phyloP scores from a whole-genome alignment of 2,888 invertebrate species.

The Drosophila meridionalis region DNA sequence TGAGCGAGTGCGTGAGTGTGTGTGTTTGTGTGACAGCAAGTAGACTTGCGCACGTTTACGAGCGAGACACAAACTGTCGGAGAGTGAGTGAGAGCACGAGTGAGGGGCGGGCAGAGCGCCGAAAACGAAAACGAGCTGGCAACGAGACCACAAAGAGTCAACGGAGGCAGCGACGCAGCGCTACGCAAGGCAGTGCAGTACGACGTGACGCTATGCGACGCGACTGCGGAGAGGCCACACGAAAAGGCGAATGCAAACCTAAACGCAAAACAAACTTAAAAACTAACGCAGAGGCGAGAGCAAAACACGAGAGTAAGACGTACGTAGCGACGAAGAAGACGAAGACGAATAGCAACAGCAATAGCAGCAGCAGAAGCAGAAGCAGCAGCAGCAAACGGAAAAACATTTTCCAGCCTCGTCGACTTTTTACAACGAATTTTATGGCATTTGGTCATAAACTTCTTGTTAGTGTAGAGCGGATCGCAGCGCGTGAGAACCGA shows the following conservation, averaged over 20 bases:
- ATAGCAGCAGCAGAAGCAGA: neutral
- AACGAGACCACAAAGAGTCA: conserved; percentile 52
- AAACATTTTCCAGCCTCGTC: conserved; percentile 80
- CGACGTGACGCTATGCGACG: conserved; percentile 24
- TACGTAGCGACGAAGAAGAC: conserved; percentile 9
- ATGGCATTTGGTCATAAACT: conserved; percentile 86
- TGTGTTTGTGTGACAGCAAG: conserved; percentile 26
- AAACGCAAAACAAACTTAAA: conserved; percentile 54
- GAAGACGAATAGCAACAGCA: conserved; percentile 17
- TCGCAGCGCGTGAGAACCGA: conserved; percentile 77
- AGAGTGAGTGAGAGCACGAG: conserved; percentile 26
- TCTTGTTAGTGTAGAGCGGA: conserved; percentile 84
- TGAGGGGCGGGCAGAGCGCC: conserved; percentile 47
- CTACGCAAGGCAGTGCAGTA: conserved; percentile 20
- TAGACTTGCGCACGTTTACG: conserved; percentile 37
- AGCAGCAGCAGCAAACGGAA: conserved; percentile 66
- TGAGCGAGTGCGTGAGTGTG: neutral
- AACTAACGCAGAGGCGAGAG: conserved; percentile 32
- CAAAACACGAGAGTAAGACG: conserved; percentile 29
- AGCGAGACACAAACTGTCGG: conserved; percentile 38
- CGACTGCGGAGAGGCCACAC: conserved; percentile 24
- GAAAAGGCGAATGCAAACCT: conserved; percentile 35
- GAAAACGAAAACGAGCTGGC: conserved; percentile 49
- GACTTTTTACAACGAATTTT: conserved; percentile 85
- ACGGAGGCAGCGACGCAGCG: conserved; percentile 42